Evolutionary conservation across 2,888 invertebrate genomes (phyloP), one percentile per base, ranked within the genome.

Genomic region (Polydrusus pterygomalis): DNA sequence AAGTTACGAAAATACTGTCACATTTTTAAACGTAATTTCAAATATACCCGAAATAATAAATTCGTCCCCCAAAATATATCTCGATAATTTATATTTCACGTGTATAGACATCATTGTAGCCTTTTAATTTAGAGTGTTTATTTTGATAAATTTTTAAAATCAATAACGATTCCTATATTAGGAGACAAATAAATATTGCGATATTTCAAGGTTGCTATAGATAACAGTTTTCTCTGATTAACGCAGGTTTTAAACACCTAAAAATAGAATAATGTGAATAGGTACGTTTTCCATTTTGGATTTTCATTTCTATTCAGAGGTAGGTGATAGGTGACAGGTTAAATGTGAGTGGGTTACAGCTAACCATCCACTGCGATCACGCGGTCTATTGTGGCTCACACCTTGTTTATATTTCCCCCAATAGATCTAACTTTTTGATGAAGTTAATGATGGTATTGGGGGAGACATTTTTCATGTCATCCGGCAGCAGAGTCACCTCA

Each of bases 61-160:
- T 54, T 54, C n/a, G 54, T 25, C 54, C 54, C 54, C 54, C 20
- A 54, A 54, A 54, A n/a, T 7, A 20, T 20, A 25, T 54, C 54
- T 54, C 13, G 54, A 54, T 54, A 54, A 54, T 54, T 54, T 25
- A 3, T 30, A 20, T 25, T n/a, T n/a, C 7, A 30, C 25, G 20
- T 54, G 54, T 9, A 17, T n/a, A 30, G n/a, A 30, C 25, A 54
- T 11, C 25, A 25, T 54, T n/a, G 17, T 25, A 20, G 20, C n/a
- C 54, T 54, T 54, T 30, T 20, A 25, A 54, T 54, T 54, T 30
- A 30, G 11, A 54, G 25, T 54, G 54, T 54, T 30, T 54, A 25
- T 54, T 54, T 54, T 54, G 54, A 54, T 54, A 54, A 54, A 30
- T 54, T 54, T 54, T 34, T 54, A 30, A 30, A 54, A n/a, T 30